Evolutionary conservation across 2,797 vertebrate species (phyloP).

Genomic region (Phrynocephalus vlangalii): DNA sequence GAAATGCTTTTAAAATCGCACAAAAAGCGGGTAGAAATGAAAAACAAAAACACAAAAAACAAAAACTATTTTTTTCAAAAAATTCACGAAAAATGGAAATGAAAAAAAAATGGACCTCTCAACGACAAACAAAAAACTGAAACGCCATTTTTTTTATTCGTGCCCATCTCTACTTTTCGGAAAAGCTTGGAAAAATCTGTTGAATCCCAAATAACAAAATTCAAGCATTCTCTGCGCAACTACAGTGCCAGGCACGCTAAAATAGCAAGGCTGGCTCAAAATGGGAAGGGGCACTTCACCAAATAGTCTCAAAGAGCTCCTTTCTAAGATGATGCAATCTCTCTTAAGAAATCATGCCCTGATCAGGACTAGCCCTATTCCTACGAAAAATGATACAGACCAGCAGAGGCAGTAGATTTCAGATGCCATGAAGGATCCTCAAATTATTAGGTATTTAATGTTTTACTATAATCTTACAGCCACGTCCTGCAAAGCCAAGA

Average conservation of each 20-base stretch:
- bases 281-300: not conserved
- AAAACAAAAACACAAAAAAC: too few relatives aligned
- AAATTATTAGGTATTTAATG: not conserved
- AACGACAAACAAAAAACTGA: too few relatives aligned
- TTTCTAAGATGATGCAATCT: not conserved
- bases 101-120: too few relatives aligned
- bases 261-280: not conserved
- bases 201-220: not conserved
- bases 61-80: too few relatives aligned
- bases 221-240: not conserved
- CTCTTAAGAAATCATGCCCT: not conserved
- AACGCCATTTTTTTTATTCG: too few relatives aligned
- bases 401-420: not conserved
- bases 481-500: not conserved
- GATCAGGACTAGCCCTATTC: not conserved
- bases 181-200: too few relatives aligned
- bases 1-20: too few relatives aligned
- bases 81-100: too few relatives aligned
- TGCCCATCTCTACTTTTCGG: too few relatives aligned
- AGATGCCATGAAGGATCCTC: not conserved
- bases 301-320: not conserved
- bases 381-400: not conserved
- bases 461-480: not conserved
- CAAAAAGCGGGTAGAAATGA: too few relatives aligned
- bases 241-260: not conserved